phyloP scores from a whole-genome alignment of 1,140 invertebrate species.

The Grapholita molesta region DNA sequence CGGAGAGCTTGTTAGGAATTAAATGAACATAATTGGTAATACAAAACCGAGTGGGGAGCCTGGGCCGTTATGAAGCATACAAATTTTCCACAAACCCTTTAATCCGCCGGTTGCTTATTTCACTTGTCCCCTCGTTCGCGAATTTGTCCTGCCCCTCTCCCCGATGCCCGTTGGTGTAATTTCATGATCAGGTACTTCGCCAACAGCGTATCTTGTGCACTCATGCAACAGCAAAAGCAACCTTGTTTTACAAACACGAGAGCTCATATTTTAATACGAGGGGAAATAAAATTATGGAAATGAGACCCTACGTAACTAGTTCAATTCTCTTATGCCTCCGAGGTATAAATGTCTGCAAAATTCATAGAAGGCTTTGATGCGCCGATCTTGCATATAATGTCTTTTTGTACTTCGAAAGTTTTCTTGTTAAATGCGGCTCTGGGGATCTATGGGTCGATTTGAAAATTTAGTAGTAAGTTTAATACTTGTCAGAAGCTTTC shows the following conservation, averaged over 20 bases:
- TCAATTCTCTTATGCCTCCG: conserved; percentile 41
- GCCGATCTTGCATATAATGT: conserved; percentile 30
- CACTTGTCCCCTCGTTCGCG: conserved; percentile 70
- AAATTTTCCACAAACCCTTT: conserved; percentile 75
- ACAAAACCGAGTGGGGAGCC: conserved; percentile 60
- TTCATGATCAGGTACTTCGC: conserved; percentile 15
- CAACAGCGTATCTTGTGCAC: neutral
- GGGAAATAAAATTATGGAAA: neutral
- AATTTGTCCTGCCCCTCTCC: conserved; percentile 44
- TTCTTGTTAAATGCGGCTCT: conserved; percentile 33
- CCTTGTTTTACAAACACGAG: neutral
- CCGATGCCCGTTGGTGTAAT: conserved; percentile 59
- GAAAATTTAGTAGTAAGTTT: conserved; percentile 7
- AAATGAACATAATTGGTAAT: conserved; percentile 75
- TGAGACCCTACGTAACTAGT: neutral
- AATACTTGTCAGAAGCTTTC: neutral
- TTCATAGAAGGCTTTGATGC: conserved; percentile 48
- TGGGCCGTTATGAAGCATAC: conserved; percentile 59
- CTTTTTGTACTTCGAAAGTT: conserved; percentile 26
- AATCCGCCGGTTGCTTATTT: conserved; percentile 72
- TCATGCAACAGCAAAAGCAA: neutral
- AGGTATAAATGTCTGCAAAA: conserved; percentile 41
- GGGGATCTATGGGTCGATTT: conserved; percentile 20
- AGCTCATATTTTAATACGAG: neutral
- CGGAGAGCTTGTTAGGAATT: conserved; percentile 40